Base-by-base conservation (phyloP, 1,140 invertebrate genomes). In the Ectropis grisescens region DNA sequence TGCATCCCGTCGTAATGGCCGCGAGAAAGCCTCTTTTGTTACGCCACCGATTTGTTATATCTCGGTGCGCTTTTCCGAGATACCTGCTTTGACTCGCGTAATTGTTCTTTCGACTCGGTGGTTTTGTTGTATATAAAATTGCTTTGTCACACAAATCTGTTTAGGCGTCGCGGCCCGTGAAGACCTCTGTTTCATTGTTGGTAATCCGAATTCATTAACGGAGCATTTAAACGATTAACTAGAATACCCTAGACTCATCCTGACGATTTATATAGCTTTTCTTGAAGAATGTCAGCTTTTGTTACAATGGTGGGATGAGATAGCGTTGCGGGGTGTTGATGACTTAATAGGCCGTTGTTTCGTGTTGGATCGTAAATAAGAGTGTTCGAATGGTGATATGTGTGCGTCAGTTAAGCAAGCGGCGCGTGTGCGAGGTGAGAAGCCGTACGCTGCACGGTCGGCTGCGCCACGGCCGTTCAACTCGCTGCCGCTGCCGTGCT, bases 1-100 rank as follows among this genome's bases (percentile, higher is more conserved):
- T 71, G 64, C 66, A 65, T 62, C 60, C 40, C 60, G 47, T 47
- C 43, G 58, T 81, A 81, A 81, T 78, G 67, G 76, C 64, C 61
- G 58, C 70, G 58, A 66, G 61, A 81, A 81, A 79, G 72, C 76
- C 69, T 74, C 76, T 62, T 68, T 81, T 81, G 75, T 80, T 72
- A 54, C 51, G 52, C 45, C 41, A 65, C 49, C 69, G 61, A 75
- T 75, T 75, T 78, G 74, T 79, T 81, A 75, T 71, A 72, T 76
- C 64, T 65, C 60, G 52, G 47, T 58, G 51, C 60, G 66, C 66
- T 67, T 71, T 74, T 59, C 64, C 38, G 34, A 64, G 57, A 72
- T 68, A 78, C 67, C 65, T 59, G 59, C 65, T 81, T 75, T 79
- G 69, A 72, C 69, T 72, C 55, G 45, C 59, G 61, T 75, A 70